phyloP scores from a whole-genome alignment of 2,888 invertebrate genomes.

The Phlogophora meticulosa region DNA sequence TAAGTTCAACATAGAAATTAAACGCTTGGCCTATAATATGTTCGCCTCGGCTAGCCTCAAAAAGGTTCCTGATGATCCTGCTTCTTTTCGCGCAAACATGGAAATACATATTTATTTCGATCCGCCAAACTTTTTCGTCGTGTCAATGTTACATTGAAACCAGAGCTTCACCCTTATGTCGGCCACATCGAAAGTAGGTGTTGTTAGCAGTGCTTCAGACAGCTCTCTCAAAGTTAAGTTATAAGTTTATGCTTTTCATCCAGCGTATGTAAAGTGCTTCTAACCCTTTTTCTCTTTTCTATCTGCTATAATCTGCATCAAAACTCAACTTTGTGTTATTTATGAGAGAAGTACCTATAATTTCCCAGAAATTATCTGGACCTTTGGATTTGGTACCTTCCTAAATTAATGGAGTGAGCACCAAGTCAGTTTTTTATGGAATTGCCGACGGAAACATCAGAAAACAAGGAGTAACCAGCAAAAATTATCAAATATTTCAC shows the following conservation, averaged over 20 bases:
- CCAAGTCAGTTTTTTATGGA: conserved; percentile 10
- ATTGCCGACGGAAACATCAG: background rate
- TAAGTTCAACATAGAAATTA: background rate
- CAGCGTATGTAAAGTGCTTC: background rate
- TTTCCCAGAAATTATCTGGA: background rate
- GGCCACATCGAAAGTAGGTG: background rate
- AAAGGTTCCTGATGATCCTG: background rate
- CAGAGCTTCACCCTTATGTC: background rate
- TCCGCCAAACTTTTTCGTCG: background rate
- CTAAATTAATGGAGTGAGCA: conserved; percentile 1
- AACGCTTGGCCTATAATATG: background rate
- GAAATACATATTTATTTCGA: background rate
- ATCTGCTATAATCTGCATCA: background rate
- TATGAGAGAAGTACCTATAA: background rate
- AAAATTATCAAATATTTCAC: conserved; percentile 50
- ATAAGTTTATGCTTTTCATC: background rate
- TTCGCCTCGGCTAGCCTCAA: background rate
- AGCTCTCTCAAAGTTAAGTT: background rate
- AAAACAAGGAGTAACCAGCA: conserved; percentile 27
- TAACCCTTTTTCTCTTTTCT: background rate
- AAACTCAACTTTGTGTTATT: background rate
- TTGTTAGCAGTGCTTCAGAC: background rate
- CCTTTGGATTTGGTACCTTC: background rate
- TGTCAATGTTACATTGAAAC: background rate
- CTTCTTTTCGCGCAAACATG: background rate